These are phyloP conservation scores for Phyllotreta cruciferae DNA, from an alignment of 2,888 invertebrate species.

Conservation along the genomic window DNA sequence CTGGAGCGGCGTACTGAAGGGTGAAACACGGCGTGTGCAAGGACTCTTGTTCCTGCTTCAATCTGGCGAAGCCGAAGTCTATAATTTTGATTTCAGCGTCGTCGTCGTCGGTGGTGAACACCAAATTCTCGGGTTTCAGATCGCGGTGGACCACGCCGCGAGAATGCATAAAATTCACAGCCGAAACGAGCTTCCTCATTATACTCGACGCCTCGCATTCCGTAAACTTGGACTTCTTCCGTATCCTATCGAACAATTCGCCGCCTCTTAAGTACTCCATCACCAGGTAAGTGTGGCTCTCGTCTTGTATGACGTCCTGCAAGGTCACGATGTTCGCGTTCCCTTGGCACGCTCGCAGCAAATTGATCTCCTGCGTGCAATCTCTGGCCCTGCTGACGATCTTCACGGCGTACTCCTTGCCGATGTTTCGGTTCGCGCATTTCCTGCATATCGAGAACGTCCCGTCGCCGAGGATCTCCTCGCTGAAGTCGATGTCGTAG, in stretches of 20 bases:
- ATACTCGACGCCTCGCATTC: slow-evolving; percentile 83
- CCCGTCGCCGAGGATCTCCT: slow-evolving; percentile 83
- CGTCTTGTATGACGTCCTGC: slow-evolving; percentile 83
- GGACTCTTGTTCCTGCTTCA: slow-evolving; percentile 68
- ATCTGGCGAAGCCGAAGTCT: slow-evolving; percentile 95
- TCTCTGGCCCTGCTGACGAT: slow-evolving; percentile 75
- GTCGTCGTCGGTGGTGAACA: slow-evolving; percentile 67
- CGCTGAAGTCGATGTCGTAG: slow-evolving; percentile 77
- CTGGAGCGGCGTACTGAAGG: slow-evolving; percentile 93
- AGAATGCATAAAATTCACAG: slow-evolving; percentile 85
- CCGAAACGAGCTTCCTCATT: slow-evolving; percentile 81
- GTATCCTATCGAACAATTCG: slow-evolving; percentile 75
- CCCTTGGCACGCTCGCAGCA: slow-evolving; percentile 84
- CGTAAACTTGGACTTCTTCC: slow-evolving; percentile 71
- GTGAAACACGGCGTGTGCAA: slow-evolving; percentile 92
- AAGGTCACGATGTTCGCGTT: slow-evolving; percentile 88
- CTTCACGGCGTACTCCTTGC: slow-evolving; percentile 86
- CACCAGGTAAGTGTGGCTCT: slow-evolving; percentile 85
- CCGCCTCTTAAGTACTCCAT: slow-evolving; percentile 86
- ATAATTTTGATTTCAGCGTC: slow-evolving; percentile 79
- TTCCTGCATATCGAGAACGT: slow-evolving; percentile 87
- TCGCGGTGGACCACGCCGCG: slow-evolving; percentile 90
- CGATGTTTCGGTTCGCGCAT: slow-evolving; percentile 71
- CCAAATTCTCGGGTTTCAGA: slow-evolving; percentile 89
- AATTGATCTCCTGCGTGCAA: slow-evolving; percentile 76